Percentiles rank a stretch among this genome's conserved stretches.
These are phyloP conservation scores for Pollachius pollachius DNA, from an alignment of 2,113 vertebrate species.

Conservation along the genomic window DNA sequence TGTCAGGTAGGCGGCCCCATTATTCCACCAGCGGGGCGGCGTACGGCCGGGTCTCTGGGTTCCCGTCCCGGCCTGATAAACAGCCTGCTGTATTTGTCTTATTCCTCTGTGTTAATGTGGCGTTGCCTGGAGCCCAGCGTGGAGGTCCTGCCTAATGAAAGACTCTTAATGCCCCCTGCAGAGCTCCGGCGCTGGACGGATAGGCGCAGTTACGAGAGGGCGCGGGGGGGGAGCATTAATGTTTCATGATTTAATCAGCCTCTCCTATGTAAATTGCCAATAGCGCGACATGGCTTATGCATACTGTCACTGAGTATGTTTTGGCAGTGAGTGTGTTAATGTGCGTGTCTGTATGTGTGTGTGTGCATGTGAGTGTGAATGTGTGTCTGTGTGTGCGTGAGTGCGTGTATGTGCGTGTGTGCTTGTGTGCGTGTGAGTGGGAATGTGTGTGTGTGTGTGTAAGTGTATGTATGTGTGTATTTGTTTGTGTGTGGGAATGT, in stretches of 20 bases:
- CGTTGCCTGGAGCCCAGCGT: slow-evolving; percentile 17
- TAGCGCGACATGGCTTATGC: slow-evolving; percentile 15
- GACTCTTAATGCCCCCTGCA: slow-evolving; percentile 31
- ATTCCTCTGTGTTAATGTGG: slow-evolving; percentile 50
- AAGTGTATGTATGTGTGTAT: too few relatives aligned
- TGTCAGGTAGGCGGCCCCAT: slow-evolving; percentile 27
- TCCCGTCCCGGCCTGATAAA: slow-evolving; percentile 44
- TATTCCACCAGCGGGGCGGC: slow-evolving; percentile 24
- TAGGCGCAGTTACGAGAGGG: slow-evolving; percentile 27
- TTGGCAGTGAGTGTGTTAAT: not conserved
- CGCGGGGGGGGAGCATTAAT: slow-evolving; percentile 43
- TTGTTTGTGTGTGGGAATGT: too few relatives aligned
- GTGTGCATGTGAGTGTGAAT: not conserved
- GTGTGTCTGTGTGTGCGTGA: not conserved
- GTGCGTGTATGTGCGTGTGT: too few relatives aligned
- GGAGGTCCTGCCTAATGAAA: slow-evolving; percentile 27
- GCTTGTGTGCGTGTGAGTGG: too few relatives aligned
- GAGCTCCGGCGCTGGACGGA: slow-evolving; percentile 20
- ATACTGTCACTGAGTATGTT: not conserved
- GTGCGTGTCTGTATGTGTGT: slow-evolving; percentile 11
- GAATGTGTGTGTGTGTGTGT: too few relatives aligned
- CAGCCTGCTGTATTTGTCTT: slow-evolving; percentile 49
- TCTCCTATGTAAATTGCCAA: slow-evolving; percentile 31
- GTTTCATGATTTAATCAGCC: slow-evolving; percentile 60
- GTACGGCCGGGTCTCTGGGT: slow-evolving; percentile 27